Evolutionary conservation across 2,113 vertebrate genomes (phyloP).

Genomic region (Baryphthengus martii): DNA sequence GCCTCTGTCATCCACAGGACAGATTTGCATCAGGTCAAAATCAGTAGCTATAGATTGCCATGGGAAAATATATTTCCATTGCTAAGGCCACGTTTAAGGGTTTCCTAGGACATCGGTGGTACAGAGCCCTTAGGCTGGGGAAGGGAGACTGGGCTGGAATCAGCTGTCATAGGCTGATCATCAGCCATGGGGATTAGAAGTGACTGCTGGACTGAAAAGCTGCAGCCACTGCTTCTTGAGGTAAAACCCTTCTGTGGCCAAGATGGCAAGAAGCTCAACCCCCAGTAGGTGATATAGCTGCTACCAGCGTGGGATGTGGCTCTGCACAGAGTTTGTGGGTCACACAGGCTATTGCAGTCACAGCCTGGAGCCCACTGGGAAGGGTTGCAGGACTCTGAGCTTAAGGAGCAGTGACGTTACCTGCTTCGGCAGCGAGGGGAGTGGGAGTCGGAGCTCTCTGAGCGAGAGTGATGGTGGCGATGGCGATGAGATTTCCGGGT

Average conservation of each 20-base stretch:
- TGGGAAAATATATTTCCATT: not conserved
- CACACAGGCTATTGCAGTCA: not conserved
- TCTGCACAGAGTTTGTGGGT: not conserved
- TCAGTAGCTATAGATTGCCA: not conserved
- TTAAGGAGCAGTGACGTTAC: conserved; percentile 25
- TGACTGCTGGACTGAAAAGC: not conserved
- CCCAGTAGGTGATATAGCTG: not conserved
- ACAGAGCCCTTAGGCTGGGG: not conserved
- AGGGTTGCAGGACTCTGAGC: rapidly evolving
- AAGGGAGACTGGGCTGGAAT: not conserved
- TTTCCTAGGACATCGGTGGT: not conserved
- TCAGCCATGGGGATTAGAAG: not conserved
- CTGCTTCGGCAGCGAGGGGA: conserved; percentile 82
- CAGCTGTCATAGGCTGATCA: conserved; percentile 1
- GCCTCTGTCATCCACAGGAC: not conserved
- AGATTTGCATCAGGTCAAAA: conserved; percentile 50
- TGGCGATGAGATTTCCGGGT: conserved; percentile 77
- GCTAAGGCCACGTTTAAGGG: not conserved
- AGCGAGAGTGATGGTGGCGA: conserved; percentile 76
- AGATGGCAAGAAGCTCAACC: not conserved
- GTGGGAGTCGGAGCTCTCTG: conserved; percentile 78
- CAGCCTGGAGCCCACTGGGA: not conserved
- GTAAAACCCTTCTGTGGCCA: not conserved
- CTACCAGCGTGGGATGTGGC: not conserved
- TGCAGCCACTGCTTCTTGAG: not conserved